Evolutionary conservation across 2,797 vertebrate species (phyloP), one percentile per base, ranked within the genome.

Genomic region (Sebastes vulpes): DNA sequence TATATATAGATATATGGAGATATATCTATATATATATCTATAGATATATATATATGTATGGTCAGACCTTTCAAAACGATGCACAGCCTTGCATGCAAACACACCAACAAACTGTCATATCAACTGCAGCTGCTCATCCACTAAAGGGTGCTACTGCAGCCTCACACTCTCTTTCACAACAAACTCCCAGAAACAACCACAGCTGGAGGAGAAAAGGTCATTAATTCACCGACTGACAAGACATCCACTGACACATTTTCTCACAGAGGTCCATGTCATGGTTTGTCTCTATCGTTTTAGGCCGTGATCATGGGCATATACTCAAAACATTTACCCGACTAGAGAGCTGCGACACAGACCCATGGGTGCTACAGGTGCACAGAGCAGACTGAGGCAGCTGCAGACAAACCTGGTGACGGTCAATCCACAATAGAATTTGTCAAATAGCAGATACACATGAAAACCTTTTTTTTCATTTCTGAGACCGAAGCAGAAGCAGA

Each of bases 281-380:
- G 85, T 76, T 88, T 48, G 29, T 79, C 52, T 80, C 46, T 83
- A 75, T 60, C 10, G 74, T 90, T 91, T 93, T 89, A 58, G 76
- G 46, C 84, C 67, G 93, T 96, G 95, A 95, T 81, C 95, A 96
- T 97, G 96, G 97, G 98, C 97, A 94, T 98, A 99, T 99, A 99
- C 99, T 98, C 98, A 98, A 99, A 99, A 96, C 92, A 97, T 98
- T 98, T 99, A 98, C 97, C 96, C 94, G 83, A 90, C 96, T 92
- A 92, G 86, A 92, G 90, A 87, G 91, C 93, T 84, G 94, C 85
- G 81, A 95, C 94, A 94, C 82, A 93, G 88, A 93, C 88, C 94
- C 86, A 90, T 87, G 95, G 89, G 92, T 79, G 81, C 93, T 89
- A 84, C 91, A 87, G 86, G 94, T 93, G 82, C 50, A 89, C 90